Evolutionary conservation across 1,140 invertebrate species (phyloP), one percentile per base, ranked within the genome.

Genomic region (Eurosta solidaginis): DNA sequence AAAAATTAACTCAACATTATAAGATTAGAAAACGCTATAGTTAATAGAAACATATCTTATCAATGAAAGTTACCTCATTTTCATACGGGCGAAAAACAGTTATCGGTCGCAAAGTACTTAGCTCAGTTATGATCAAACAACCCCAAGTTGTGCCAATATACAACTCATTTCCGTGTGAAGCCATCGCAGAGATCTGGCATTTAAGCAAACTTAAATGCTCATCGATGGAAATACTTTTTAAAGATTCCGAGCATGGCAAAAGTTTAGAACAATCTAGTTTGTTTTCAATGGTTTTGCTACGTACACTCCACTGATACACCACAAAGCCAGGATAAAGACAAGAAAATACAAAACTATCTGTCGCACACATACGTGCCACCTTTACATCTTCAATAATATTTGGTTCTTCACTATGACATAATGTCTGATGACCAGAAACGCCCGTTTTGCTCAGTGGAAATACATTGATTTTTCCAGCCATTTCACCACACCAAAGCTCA

Each of bases 121-220:
- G 91, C 86, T 96, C 95, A 2, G 94, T 95, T 1, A 97, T 93
- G 22, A 97, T 94, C 42, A 98, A 89, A 84, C 96, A 97, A 9
- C 96, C 96, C 94, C 95, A 96, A 1, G 94, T 95, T 2, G 96
- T 97, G 45, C 96, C 96, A 75, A 96, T 93, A 84, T 96, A 97
- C 9, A 97, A 88, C 78, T 93, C 91, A 76, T 91, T 91, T 59
- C 92, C 90, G 79, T 93, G 89, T 22, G 92, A 89, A 77, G 93
- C 92, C 77, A 97, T 86, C 44, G 94, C 93, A 12, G 95, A 96
- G 22, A 97, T 94, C 91, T 95, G 93, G 82, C 94, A 96, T 81
- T 93, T 91, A 40, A 93, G 93, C 3, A 92, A 92, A 54, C 92
- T 94, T 0, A 96, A 89, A 84, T 94, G 93, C 82, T 97, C 95